Conservation (phyloP, 1,140 invertebrate genomes). For the Pachypsylla venusta region DNA sequence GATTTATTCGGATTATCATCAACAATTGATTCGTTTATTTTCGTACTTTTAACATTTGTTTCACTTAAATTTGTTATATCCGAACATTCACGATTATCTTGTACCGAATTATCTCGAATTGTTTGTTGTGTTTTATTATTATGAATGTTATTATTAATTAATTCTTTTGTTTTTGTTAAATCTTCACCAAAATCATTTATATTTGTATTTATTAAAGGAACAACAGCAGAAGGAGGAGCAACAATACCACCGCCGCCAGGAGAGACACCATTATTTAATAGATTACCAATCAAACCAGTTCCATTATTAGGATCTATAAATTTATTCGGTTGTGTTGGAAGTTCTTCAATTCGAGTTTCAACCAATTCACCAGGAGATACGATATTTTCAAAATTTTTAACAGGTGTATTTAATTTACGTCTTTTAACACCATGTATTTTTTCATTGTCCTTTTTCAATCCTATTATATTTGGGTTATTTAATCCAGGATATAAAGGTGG, state of each 20-base stretch:
- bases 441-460: background rate
- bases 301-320: background rate
- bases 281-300: background rate
- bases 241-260: background rate
- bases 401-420: background rate
- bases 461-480: background rate
- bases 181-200: background rate
- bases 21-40: no score
- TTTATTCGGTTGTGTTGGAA: background rate
- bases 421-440: background rate
- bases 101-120: background rate
- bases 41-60: no score
- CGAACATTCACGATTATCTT: background rate
- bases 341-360: background rate
- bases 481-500: background rate
- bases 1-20: no score
- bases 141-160: background rate
- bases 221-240: background rate
- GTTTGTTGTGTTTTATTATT: no score
- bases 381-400: background rate
- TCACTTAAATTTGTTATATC: background rate
- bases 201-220: background rate
- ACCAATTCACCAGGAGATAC: background rate
- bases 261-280: background rate
- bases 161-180: background rate